Evolutionary conservation across 2,888 invertebrate species (phyloP).

Genomic region (Poecilobothrus nobilitatus): DNA sequence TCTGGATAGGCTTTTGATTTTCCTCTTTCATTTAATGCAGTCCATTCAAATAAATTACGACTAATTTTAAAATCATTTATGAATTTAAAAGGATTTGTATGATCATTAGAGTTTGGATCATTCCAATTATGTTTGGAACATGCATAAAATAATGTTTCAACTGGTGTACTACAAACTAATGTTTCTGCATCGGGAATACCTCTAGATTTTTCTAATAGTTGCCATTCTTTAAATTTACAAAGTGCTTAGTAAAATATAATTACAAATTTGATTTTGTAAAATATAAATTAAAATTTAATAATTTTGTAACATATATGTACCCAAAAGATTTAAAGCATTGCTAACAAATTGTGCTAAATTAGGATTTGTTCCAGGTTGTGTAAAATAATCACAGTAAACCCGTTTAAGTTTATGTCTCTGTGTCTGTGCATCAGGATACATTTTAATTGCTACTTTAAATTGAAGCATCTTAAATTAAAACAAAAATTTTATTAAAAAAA

Average conservation of each 20-base stretch:
- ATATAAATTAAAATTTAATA: neutral
- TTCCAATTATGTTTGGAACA: constrained; percentile 37
- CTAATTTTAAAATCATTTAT: constrained; percentile 45
- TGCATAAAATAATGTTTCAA: constrained; percentile 37
- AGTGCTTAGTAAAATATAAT: neutral
- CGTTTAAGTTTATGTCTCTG: constrained; percentile 45
- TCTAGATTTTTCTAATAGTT: constrained; percentile 21
- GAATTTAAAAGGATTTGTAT: constrained; percentile 36
- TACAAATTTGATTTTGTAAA: neutral
- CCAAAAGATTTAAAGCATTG: constrained; percentile 48
- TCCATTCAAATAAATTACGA: constrained; percentile 61
- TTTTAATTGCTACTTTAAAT: constrained; percentile 37
- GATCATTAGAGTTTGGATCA: constrained; percentile 31
- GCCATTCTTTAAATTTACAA: constrained; percentile 25
- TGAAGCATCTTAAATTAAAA: constrained; percentile 38
- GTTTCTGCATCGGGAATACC: neutral
- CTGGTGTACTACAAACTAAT: constrained; percentile 30
- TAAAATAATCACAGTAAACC: constrained; percentile 47
- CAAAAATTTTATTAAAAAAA: constrained; percentile 24
- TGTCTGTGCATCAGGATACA: constrained; percentile 33
- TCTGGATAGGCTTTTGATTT: constrained; percentile 40
- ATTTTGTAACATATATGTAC: constrained; percentile 11
- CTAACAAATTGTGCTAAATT: constrained; percentile 44
- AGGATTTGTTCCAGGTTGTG: constrained; percentile 44
- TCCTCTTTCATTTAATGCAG: constrained; percentile 50